Evolutionary conservation across 2,113 vertebrate genomes (phyloP).

Genomic region (Narcine bancroftii): DNA sequence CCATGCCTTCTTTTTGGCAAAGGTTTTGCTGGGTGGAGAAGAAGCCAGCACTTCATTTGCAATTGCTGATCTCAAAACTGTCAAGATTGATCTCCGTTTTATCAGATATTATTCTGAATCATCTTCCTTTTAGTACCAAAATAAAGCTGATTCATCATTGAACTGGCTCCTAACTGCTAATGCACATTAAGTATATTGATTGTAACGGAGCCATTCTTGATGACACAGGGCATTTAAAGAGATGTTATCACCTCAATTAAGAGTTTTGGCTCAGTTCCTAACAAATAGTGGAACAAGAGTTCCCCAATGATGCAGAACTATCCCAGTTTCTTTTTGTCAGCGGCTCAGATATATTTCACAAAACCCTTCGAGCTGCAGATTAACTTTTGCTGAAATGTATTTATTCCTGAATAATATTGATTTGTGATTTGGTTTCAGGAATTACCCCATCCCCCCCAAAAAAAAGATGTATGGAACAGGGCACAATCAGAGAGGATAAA

Average conservation of each 20-base stretch:
- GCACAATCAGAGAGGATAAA: background rate
- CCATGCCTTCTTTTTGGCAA: too few species aligned
- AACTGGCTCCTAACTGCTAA: background rate
- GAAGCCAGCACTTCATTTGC: background rate
- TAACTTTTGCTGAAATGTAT: background rate
- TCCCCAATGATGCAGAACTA: background rate
- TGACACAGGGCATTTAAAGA: background rate
- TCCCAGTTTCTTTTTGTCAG: background rate
- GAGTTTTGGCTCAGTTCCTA: constrained; percentile 17
- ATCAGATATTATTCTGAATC: constrained; percentile 18
- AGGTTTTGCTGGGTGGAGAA: background rate
- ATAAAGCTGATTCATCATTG: constrained; percentile 23
- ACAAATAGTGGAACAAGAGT: background rate
- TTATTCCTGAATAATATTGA: background rate
- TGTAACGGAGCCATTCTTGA: constrained; percentile 10
- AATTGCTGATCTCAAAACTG: background rate
- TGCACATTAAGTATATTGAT: constrained; percentile 23
- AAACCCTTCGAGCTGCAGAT: background rate
- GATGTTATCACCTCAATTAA: constrained; percentile 32
- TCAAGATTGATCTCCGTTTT: background rate
- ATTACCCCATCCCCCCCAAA: too few species aligned
- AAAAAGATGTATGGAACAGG: background rate
- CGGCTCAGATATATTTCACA: background rate
- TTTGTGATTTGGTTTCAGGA: background rate
- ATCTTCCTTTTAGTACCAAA: background rate